Evolutionary conservation across 2,888 invertebrate species (phyloP), one percentile per base, ranked within the genome.

Genomic region (Ditula angustiorana): DNA sequence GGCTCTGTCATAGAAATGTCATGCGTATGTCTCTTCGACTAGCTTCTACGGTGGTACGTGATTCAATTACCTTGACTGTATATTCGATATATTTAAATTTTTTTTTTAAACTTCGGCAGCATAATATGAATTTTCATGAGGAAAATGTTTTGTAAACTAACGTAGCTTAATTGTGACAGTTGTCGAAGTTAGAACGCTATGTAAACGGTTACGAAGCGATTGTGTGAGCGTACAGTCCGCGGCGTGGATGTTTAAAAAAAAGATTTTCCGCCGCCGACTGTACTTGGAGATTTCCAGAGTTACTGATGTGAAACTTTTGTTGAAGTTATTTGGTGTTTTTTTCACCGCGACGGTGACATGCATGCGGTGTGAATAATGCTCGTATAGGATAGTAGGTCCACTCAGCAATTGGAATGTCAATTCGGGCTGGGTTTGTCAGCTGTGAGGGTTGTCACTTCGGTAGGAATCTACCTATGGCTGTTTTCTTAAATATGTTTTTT

Each of bases 151-250:
- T 37, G 7, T 2, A 8, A 8, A 24, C 5, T 47, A 47, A 23
- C 46, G n/a, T n/a, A n/a, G n/a, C n/a, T n/a, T n/a, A 8, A n/a
- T 26, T 47, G n/a, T n/a, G 44, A 28, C 60, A 52, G 60, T 28
- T 60, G 50, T 50, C 41, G 33, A 57, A 47, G 13, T 35, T 5
- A 35, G 5, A 10, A 26, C 11, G 24, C 21, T 4, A 13, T 41
- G 16, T 35, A 2, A 26, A 19, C 21, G 13, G 26, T 13, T 37
- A 10, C 13, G 8, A 28, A 19, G 8, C 41, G n/a, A 11, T 55
- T n/a, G 41, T 41, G 16, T 7, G 33, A 11, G 35, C 35, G 35
- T 37, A 13, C 7, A 37, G 13, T 33, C 33, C n/a, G 4, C 13
- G 33, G n/a, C 33, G n/a, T 23, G 28, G 13, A 33, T 16, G n/a